Conservation (phyloP, 2,888 invertebrate species). For the Nineta flava region DNA sequence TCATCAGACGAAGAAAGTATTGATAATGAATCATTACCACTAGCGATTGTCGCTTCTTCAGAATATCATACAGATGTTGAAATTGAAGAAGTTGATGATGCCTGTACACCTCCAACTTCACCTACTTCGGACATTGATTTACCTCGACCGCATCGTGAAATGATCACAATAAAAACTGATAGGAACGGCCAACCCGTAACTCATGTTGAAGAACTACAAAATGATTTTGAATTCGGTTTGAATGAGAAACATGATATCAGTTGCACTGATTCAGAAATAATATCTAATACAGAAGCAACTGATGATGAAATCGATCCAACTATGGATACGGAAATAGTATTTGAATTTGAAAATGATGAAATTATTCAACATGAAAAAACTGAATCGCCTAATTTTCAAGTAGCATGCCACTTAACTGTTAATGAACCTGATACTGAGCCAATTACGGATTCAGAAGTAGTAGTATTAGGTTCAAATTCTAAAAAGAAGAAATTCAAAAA, state of each 20-base stretch:
- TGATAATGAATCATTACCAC: constrained; percentile 21
- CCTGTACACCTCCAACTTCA: constrained; percentile 13
- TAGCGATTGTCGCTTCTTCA: constrained; percentile 18
- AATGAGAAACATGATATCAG: constrained; percentile 15
- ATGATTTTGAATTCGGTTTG: constrained; percentile 22
- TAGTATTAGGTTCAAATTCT: constrained; percentile 12
- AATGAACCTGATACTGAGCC: constrained; percentile 8
- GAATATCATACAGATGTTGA: constrained; percentile 25
- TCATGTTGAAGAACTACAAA: constrained; percentile 29
- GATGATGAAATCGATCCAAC: constrained; percentile 11
- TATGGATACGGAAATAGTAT: not conserved
- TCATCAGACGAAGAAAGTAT: constrained; percentile 18
- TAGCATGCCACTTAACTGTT: constrained; percentile 4
- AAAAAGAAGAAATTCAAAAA: constrained; percentile 8
- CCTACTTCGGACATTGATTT: constrained; percentile 7
- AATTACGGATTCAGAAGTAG: constrained; percentile 19
- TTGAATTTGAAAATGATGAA: not conserved
- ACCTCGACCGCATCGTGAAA: constrained; percentile 9
- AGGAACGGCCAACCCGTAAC: constrained; percentile 27
- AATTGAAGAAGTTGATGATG: constrained; percentile 15
- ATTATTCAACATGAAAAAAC: constrained; percentile 4
- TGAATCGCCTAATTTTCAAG: constrained; percentile 2
- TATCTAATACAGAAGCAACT: constrained; percentile 21
- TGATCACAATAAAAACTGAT: constrained; percentile 14
- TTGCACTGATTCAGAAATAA: constrained; percentile 24